A percentile compares a stretch with the other conserved stretches of the same genome.
These are phyloP conservation scores for Melikaiella ostensackeni DNA, from an alignment of 2,888 invertebrate genomes.

Conservation along the genomic window DNA sequence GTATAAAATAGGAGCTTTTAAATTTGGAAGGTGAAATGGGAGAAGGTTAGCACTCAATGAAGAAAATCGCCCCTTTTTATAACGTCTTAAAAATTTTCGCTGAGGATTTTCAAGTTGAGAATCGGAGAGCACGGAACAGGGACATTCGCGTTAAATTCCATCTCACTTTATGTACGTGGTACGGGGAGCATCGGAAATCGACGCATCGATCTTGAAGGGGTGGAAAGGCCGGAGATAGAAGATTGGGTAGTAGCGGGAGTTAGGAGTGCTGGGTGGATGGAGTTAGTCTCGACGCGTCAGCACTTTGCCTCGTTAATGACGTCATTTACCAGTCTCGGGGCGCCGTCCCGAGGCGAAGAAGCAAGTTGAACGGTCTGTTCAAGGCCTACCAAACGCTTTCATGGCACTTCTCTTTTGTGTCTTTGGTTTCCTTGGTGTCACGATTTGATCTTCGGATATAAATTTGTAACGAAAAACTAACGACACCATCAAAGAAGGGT, in stretches of 20 bases:
- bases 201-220: conserved; percentile 67
- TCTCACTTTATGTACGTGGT: conserved; percentile 57
- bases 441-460: background rate
- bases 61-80: background rate
- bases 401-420: background rate
- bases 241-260: conserved; percentile 49
- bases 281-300: conserved; percentile 70
- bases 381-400: conserved; percentile 14
- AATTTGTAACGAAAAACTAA: conserved; percentile 17
- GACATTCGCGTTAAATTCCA: conserved; percentile 49
- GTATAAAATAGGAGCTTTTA: background rate
- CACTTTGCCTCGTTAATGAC: conserved; percentile 71
- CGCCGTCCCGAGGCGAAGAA: conserved; percentile 46
- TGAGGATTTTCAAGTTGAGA: conserved; percentile 24
- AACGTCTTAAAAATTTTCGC: background rate
- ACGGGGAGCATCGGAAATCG: conserved; percentile 64
- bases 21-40: background rate
- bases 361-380: background rate
- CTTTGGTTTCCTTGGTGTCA: conserved; percentile 10
- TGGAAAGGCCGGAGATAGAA: conserved; percentile 47
- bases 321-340: conserved; percentile 69
- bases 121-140: background rate
- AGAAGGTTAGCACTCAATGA: conserved; percentile 7
- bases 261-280: conserved; percentile 62
- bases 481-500: background rate